Conservation (phyloP, 1,140 invertebrate genomes). For the Scaptomyza montana region DNA sequence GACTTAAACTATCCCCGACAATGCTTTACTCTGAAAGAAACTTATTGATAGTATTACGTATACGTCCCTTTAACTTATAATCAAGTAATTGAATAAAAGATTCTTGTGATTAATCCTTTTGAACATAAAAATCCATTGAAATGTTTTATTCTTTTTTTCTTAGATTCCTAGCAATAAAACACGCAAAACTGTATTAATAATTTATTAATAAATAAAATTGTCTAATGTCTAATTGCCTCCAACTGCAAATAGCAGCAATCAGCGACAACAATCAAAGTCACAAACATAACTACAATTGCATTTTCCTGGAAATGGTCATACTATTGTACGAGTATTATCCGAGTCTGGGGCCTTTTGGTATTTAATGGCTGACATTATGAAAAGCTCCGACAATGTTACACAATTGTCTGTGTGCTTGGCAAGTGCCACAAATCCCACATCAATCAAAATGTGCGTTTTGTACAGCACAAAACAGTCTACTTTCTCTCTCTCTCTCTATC, state of each 20-base stretch:
- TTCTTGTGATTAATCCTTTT: too few relatives aligned
- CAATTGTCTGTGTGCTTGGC: slow-evolving; percentile 27
- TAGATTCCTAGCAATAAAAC: too few relatives aligned
- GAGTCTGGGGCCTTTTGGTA: too few relatives aligned
- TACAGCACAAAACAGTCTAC: slow-evolving; percentile 19
- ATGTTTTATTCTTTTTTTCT: too few relatives aligned
- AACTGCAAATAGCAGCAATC: slow-evolving; percentile 15
- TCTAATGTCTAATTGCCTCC: slow-evolving; percentile 34
- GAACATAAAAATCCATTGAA: too few relatives aligned
- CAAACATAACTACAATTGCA: slow-evolving; percentile 1
- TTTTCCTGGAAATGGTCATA: slow-evolving; percentile 19
- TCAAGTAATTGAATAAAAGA: too few relatives aligned
- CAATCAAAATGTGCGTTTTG: slow-evolving; percentile 65
- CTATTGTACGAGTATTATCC: neutral
- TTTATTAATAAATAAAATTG: slow-evolving; percentile 20
- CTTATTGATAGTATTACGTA: too few relatives aligned
- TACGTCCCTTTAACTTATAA: too few relatives aligned
- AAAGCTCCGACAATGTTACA: neutral
- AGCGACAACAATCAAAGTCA: neutral
- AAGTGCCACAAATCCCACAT: slow-evolving; percentile 77
- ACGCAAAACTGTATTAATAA: neutral
- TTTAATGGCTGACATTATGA: neutral
- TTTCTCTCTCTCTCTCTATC: neutral
- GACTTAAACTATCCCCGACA: too few relatives aligned
- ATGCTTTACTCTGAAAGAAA: too few relatives aligned